Evolutionary conservation across 2,113 vertebrate species (phyloP), one percentile per base, ranked within the genome.

Genomic region (Xenotilapia longispinis): DNA sequence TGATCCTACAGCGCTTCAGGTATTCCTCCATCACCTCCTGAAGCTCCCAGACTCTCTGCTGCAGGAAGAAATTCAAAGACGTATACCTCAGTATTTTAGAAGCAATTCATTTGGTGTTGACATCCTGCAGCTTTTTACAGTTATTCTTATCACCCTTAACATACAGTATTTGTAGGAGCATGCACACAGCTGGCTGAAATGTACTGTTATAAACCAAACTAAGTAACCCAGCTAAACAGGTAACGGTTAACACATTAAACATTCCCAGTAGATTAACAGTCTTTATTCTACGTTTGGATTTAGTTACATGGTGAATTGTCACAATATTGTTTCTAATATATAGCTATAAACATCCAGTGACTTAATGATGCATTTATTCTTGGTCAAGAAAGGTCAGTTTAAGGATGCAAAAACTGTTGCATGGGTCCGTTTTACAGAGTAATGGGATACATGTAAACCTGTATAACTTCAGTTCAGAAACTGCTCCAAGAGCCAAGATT

Each of bases 11-110:
- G 78, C 96, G 94, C 82, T 96, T 96, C 88, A 96, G 90, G 85
- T 96, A 95, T 88, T 96, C 95, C 90, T 96, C 95, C 91, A 95
- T 94, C 79, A 95, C 55, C 78, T 95, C 93, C 88, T 95, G 93
- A 11, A 96, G 94, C 91, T 95, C 94, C 68, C 55, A 82, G 6
- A 94, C 91, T 70, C 84, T 89, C 89, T 96, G 90, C 89, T 86
- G 51, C 7, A 84, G 14, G 31, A 3, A 13, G 2, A 49, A 5
- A 53, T 47, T 14, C 19, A 90, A 40, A 3, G 10, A 87, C 73
- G 60, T 42, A 12, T 19, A 70, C 0, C 7, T 26, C 45, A 51
- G 17, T 78, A 49, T 51, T 78, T 51, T 78, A 31, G 7, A 49
- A 51, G 17, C 2, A n/a, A 51, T 78, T 31, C 15, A 31, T 49